Evolutionary conservation across 1,140 invertebrate genomes (phyloP), one percentile per base, ranked within the genome.

Genomic region (Sitophilus oryzae): DNA sequence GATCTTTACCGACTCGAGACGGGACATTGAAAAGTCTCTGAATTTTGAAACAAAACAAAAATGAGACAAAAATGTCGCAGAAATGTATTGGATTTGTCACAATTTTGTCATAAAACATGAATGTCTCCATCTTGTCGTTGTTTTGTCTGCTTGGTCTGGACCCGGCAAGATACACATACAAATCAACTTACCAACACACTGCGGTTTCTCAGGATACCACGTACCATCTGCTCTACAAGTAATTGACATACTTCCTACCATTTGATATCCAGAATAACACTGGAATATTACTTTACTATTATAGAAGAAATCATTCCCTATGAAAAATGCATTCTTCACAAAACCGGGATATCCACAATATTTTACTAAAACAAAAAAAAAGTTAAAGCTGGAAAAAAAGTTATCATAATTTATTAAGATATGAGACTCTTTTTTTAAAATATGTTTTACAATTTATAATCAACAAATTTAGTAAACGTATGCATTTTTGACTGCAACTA

Each of bases 281-380:
- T 54, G 62, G 59, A 77, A 83, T 11, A 54, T 63, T 14, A 83
- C 68, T 44, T 69, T 72, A 57, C 79, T 78, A 6, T 73, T 72
- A 56, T 74, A 84, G 16, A 43, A 72, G 61, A 77, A 83, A 0
- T 69, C 72, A 19, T 58, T 71, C 5, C 81, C 82, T 15, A 70
- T 65, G 11, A 80, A 63, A 34, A 67, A 67, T 6, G 79, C 82
- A 61, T 81, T 76, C 3, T 65, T 64, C 18, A 84, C 70, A 52
- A 73, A 75, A n/a, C 77, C 78, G 1, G 82, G 82, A 59, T 73
- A 76, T 1, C 77, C 77, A 64, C 82, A 85, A 21, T 71, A 74
- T 78, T 43, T 67, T 62, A 55, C 76, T 70, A n/a, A 65, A 69
- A 20, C 60, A 46, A 20, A 15, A 16, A 6, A 18, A 15, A n/a